Evolutionary conservation across 2,888 invertebrate genomes (phyloP), one percentile per base, ranked within the genome.

Genomic region (Andrena praecox): DNA sequence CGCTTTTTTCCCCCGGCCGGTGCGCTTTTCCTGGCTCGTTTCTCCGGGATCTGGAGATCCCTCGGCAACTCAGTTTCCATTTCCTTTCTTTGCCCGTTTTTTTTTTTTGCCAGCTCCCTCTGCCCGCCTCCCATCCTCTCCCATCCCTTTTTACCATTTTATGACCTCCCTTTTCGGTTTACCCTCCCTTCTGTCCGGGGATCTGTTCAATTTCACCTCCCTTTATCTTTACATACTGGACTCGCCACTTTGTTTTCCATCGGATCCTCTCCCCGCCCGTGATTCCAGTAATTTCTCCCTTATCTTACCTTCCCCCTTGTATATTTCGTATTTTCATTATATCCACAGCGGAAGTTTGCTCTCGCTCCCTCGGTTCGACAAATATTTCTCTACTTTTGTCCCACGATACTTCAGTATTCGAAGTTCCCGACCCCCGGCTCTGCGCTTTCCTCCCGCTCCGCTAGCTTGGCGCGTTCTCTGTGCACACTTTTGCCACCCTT

Each of bases 41-140:
- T 76, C 42, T 20, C 70, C 20, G 33, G 71, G 62, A 66, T 77
- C 77, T 70, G 29, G n/a, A 35, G 27, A 64, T 54, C 72, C 50
- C 33, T 63, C 29, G 29, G 63, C 64, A 52, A 79, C 79, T 60
- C 52, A 63, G 69, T 79, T 75, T 79, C 66, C 74, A 16, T 68
- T 72, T 33, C 73, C 35, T 59, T n/a, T 12, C 29, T 54, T 81
- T 79, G 31, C 10, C 31, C 69, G 16, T 68, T 78, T 54, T 66
- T 48, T 20, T 48, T 20, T 20, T 20, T 68, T 50, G 2, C 24
- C 20, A 50, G 27, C 60, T 59, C 33, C 56, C 64, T 20, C 24
- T 70, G 56, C 56, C 60, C 24, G 20, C 60, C n/a, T 10, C 27
- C 24, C 8, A 31, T 10, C 56, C 50, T 33, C 24, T n/a, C 24